phyloP scores from a whole-genome alignment of 1,140 invertebrate genomes.

The Drosophila malerkotliana region DNA sequence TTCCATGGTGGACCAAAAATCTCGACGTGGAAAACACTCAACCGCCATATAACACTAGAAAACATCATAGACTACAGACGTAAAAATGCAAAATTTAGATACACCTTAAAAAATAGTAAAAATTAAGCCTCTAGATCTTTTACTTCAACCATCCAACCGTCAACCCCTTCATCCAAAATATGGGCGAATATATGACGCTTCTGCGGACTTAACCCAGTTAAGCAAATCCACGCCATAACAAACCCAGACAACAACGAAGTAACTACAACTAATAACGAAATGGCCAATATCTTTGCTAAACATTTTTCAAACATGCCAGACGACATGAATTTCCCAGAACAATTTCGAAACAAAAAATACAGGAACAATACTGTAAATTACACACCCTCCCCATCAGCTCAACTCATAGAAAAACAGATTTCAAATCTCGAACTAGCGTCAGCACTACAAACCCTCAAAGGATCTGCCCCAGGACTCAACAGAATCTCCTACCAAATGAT shows the following conservation, averaged over 20 bases:
- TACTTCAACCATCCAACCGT: no score
- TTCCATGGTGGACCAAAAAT: no score
- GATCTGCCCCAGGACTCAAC: constrained; percentile 3
- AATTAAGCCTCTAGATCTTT: no score
- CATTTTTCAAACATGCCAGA: background rate
- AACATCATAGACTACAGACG: no score
- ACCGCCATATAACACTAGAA: no score
- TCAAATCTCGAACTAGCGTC: background rate
- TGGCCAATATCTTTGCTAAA: background rate
- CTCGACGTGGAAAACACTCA: no score
- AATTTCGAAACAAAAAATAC: constrained; percentile 3
- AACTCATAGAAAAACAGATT: background rate
- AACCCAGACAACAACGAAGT: background rate
- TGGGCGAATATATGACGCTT: no score
- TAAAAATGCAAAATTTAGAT: no score
- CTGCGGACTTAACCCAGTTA: background rate
- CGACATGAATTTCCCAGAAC: background rate
- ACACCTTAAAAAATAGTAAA: no score
- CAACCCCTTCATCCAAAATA: no score
- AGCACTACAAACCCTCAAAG: constrained; percentile 1
- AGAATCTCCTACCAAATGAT: constrained; percentile 1
- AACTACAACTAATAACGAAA: background rate
- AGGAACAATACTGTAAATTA: constrained; percentile 1
- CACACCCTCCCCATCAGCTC: constrained; percentile 1
- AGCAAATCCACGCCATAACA: background rate